Evolutionary conservation across 2,797 vertebrate species (phyloP), one percentile per base, ranked within the genome.

Genomic region (Nyctalus aviator): DNA sequence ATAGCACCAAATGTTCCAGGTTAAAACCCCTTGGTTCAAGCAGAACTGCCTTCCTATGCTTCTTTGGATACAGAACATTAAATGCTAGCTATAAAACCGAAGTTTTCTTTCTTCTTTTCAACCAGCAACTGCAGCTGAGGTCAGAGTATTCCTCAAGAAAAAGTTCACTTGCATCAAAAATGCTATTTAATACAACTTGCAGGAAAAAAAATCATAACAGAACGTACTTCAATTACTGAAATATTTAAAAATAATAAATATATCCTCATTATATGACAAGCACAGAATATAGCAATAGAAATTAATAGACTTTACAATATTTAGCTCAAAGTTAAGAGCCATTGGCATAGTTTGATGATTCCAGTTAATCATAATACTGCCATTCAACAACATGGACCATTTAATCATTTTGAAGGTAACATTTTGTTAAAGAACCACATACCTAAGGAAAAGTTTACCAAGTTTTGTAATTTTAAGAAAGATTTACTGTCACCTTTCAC

Each of bases 201-300:
- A 72, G n/a, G n/a, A 83, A 84, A 84, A n/a, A 68, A 68, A 81
- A 23, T 21, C 37, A 76, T 41, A 27, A 57, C 32, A 91, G 32
- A 35, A 64, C 21, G 6, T 69, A 76, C 44, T 66, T 11, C 1
- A 53, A 84, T 77, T 88, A 85, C 77, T 76, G 35, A 68, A 55
- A 73, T 37, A 55, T 77, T 77, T 88, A 2, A 75, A 92, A 93
- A n/a, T 82, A 93, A 73, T 30, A 90, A 35, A 17, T 21, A 81
- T 62, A 48, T 48, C 13, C 72, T 71, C 5, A 64, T 75, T 83
- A 75, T 25, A 35, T 41, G 18, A 4, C 37, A 78, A 55, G 21
- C 35, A 92, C 8, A 77, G 7, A 78, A 73, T 53, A 15, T 14
- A 75, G 20, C 17, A 21, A 71, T 21, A 68, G 50, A 76, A 62